A percentile compares a stretch with the other conserved stretches of the same genome.
Evolutionary conservation across 2,113 vertebrate genomes (phyloP).

Genomic region (Hydropotes inermis): DNA sequence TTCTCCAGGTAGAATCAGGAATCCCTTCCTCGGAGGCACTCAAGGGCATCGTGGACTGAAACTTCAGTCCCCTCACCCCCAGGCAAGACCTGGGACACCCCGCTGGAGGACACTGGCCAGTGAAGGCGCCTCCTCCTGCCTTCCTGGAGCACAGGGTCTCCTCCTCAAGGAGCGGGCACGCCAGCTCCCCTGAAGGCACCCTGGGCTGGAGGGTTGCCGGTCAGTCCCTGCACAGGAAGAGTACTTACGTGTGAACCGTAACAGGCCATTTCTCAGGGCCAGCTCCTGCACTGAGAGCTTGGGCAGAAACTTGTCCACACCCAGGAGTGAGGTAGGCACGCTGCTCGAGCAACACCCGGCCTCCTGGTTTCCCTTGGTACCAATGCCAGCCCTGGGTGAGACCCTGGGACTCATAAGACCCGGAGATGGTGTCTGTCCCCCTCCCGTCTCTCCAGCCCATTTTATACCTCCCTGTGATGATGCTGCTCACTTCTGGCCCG

Average conservation of each 20-base stretch:
- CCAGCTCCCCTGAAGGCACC: not conserved
- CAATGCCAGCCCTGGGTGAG: not conserved
- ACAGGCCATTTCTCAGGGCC: not conserved
- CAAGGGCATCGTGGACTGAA: not conserved
- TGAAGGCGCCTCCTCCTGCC: not conserved
- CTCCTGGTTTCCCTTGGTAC: not conserved
- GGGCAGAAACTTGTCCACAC: not conserved
- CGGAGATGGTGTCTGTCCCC: fast-evolving
- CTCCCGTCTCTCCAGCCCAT: not conserved
- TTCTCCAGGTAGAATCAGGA: not conserved
- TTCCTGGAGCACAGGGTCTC: not conserved
- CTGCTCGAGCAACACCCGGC: fast-evolving
- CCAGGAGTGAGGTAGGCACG: not conserved
- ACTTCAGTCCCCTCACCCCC: not conserved
- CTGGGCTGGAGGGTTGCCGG: not conserved
- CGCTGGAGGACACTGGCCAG: not conserved
- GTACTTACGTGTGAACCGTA: too few relatives aligned
- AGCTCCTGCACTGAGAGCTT: not conserved
- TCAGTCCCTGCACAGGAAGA: not conserved
- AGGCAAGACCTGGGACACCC: not conserved
- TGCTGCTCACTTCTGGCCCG: not conserved
- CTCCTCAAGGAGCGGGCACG: fast-evolving
- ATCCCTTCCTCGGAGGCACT: not conserved
- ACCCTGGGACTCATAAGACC: not conserved
- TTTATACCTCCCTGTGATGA: not conserved